Evolutionary conservation across 2,113 vertebrate genomes (phyloP).

Genomic region (Solea solea): DNA sequence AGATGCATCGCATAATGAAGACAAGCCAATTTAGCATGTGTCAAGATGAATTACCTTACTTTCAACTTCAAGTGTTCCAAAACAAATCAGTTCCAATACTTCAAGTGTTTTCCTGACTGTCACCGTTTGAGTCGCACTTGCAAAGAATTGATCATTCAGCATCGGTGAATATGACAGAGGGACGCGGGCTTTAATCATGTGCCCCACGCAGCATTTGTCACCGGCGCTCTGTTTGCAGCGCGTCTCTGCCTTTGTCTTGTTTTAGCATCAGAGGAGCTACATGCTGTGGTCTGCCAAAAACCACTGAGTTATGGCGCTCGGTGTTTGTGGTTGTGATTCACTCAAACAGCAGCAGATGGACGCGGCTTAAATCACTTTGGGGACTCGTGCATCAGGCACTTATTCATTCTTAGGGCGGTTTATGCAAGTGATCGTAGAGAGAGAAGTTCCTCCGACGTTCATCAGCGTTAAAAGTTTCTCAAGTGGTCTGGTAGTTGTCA

Average conservation of each 20-base stretch:
- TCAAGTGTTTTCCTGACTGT: slow-evolving; percentile 24
- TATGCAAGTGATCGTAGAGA: not conserved
- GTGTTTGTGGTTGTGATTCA: slow-evolving; percentile 3
- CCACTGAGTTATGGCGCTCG: not conserved
- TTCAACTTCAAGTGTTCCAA: slow-evolving; percentile 39
- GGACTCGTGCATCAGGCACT: not conserved
- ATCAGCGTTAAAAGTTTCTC: not conserved
- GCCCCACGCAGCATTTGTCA: slow-evolving; percentile 26
- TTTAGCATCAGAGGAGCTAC: not conserved
- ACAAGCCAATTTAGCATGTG: slow-evolving; percentile 61
- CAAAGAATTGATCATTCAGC: slow-evolving; percentile 39
- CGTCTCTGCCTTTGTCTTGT: not conserved
- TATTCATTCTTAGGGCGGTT: not conserved
- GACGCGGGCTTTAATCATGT: slow-evolving; percentile 38
- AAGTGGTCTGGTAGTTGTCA: not conserved
- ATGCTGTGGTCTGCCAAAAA: not conserved
- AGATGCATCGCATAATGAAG: slow-evolving; percentile 55
- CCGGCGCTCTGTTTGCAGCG: not conserved
- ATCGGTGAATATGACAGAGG: slow-evolving; percentile 40
- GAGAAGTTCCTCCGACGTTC: not conserved
- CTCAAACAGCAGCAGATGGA: slow-evolving; percentile 33
- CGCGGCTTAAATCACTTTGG: not conserved
- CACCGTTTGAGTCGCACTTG: slow-evolving; percentile 33
- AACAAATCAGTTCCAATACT: slow-evolving; percentile 36
- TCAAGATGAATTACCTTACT: slow-evolving; percentile 65